phyloP scores from a whole-genome alignment of 2,113 vertebrate species.

The Nothocercus nigrocapillus region DNA sequence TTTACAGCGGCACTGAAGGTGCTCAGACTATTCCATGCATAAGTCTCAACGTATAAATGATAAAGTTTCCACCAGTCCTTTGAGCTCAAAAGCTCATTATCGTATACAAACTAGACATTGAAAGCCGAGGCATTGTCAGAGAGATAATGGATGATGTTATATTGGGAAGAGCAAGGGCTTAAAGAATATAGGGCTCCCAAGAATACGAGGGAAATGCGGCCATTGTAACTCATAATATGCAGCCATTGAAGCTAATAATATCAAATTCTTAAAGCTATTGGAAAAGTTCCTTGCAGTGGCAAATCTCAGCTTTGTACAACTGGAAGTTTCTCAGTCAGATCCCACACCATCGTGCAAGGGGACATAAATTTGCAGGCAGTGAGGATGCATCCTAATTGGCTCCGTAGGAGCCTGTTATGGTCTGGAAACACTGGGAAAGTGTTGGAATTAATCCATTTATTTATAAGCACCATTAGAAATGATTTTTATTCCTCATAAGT shows the following conservation, averaged over 20 bases:
- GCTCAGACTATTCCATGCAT: not conserved
- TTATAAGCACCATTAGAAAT: not conserved
- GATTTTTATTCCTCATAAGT: not conserved
- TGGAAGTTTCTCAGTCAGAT: not conserved
- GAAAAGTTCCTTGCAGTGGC: not conserved
- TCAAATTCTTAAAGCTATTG: not conserved
- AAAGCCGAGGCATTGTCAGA: constrained; percentile 29
- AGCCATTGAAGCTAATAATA: not conserved
- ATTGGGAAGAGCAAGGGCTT: not conserved
- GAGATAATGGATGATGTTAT: not conserved
- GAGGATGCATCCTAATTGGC: not conserved
- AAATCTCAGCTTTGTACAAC: not conserved
- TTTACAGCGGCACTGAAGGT: not conserved
- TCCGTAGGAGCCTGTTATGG: not conserved
- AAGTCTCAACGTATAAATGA: constrained; percentile 4
- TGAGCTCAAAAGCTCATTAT: constrained; percentile 36
- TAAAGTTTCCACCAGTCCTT: constrained; percentile 4
- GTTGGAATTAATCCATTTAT: not conserved
- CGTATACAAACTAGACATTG: constrained; percentile 8
- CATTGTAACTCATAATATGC: not conserved
- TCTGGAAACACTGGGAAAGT: not conserved
- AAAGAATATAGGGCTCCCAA: not conserved
- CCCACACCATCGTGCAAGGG: not conserved
- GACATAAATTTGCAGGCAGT: not conserved
- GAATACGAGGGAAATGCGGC: not conserved